A percentile compares a stretch with the other conserved stretches of the same genome.
Conservation (phyloP, 2,113 vertebrate genomes). For the Zeus faber region DNA sequence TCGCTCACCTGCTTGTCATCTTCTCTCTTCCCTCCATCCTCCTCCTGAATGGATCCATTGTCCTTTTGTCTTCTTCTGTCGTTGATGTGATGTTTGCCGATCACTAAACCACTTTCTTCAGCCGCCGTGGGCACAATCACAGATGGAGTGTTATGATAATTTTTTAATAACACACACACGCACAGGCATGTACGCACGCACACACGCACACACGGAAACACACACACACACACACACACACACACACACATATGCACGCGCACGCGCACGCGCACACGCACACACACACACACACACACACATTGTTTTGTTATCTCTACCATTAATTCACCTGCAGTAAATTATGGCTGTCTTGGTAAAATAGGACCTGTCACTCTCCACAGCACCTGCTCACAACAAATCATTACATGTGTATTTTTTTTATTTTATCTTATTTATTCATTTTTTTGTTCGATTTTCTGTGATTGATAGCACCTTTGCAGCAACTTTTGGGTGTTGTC, state of each 20-base stretch:
- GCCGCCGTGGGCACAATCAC: constrained; percentile 42
- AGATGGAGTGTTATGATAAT: constrained; percentile 8
- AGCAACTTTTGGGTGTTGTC: constrained; percentile 45
- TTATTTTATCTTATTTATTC: too few species aligned
- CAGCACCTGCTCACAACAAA: constrained; percentile 67
- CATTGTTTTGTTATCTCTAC: constrained; percentile 59
- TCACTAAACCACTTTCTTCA: constrained; percentile 51
- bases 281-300: constrained; percentile 3
- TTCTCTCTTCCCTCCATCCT: constrained; percentile 13
- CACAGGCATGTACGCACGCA: too few species aligned
- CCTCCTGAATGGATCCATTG: constrained; percentile 20
- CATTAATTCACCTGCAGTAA: constrained; percentile 58
- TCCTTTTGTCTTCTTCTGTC: constrained; percentile 40
- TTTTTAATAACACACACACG: too few species aligned
- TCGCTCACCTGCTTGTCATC: background rate
- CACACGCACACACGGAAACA: too few species aligned
- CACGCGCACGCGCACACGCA: background rate
- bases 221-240: background rate
- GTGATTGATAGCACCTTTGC: constrained; percentile 57
- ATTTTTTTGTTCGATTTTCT: too few species aligned
- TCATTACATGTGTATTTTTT: too few species aligned
- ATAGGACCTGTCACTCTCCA: constrained; percentile 50
- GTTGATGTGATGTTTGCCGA: constrained; percentile 47
- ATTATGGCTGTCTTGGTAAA: constrained; percentile 54
- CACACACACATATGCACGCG: background rate